Evolutionary conservation across 2,888 invertebrate species (phyloP).

Genomic region (Gymnocheta viridis): DNA sequence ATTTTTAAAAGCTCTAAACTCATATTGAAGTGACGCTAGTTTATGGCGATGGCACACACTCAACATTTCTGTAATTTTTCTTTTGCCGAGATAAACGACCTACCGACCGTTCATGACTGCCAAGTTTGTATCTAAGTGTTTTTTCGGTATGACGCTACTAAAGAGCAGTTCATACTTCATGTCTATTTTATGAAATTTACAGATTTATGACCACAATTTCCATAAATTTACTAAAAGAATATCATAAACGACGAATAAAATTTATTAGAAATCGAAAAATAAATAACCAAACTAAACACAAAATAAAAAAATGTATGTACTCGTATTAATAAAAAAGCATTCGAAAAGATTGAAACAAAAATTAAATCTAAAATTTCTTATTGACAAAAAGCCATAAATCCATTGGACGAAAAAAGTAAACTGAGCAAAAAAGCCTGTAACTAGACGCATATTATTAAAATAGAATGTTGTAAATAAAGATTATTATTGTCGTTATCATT

Average conservation of each 20-base stretch:
- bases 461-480: too few species aligned
- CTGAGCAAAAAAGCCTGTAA: not conserved
- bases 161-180: conserved; percentile 29
- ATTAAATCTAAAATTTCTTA: not conserved
- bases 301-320: too few species aligned
- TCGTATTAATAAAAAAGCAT: not conserved
- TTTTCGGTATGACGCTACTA: not conserved
- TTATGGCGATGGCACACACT: not conserved
- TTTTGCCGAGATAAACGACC: conserved; percentile 45
- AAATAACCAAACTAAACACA: conserved; percentile 2
- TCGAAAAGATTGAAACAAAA: not conserved
- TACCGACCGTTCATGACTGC: conserved; percentile 32
- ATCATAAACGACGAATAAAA: conserved; percentile 30
- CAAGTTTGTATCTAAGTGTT: not conserved
- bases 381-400: not conserved
- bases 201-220: conserved; percentile 51
- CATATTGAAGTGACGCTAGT: not conserved
- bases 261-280: conserved; percentile 43
- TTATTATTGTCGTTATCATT: too few species aligned
- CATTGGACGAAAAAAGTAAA: too few species aligned
- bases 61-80: not conserved
- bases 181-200: conserved; percentile 12
- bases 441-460: too few species aligned
- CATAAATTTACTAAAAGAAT: conserved; percentile 41
- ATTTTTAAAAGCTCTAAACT: not conserved